A percentile compares a stretch with the other conserved stretches of the same genome.
Conservation (phyloP, 30 jellyfish, hydroid and myxozoan genomes). For the Mastigias papua region DNA sequence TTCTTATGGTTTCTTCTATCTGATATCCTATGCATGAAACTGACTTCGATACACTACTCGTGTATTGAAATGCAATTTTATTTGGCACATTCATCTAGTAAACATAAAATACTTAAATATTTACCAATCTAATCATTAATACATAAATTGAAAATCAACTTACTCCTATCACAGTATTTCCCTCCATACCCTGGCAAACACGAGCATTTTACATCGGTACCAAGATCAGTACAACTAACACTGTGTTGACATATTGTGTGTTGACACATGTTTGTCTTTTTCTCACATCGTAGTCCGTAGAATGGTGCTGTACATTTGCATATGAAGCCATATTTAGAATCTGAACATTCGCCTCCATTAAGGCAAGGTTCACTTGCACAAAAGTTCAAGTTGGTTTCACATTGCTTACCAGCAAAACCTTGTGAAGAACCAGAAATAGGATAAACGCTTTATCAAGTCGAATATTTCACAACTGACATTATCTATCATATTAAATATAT, state of each 20-base stretch:
- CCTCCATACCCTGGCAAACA: conserved; percentile 97
- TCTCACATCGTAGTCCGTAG: conserved; percentile 81
- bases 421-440: background rate
- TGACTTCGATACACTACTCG: too few relatives aligned
- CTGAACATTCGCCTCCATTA: conserved; percentile 86
- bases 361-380: conserved; percentile 88
- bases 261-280: conserved; percentile 83
- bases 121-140: too few relatives aligned
- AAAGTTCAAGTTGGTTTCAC: conserved; percentile 78
- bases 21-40: too few relatives aligned
- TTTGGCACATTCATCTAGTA: too few relatives aligned
- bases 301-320: conserved; percentile 85
- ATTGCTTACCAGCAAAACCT: conserved; percentile 85
- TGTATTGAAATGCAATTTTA: too few relatives aligned
- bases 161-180: conserved; percentile 85
- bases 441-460: too few relatives aligned
- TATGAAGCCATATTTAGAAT: conserved; percentile 64
- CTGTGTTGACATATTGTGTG: conserved; percentile 89
- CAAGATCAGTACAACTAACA: conserved; percentile 82
- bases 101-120: too few relatives aligned
- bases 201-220: conserved; percentile 79
- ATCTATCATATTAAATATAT: too few relatives aligned
- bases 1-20: too few relatives aligned
- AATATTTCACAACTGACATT: too few relatives aligned
- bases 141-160: conserved; percentile 16